These are phyloP conservation scores for Lysiphlebus fabarum DNA, from an alignment of 1,140 invertebrate genomes.

Conservation along the genomic window DNA sequence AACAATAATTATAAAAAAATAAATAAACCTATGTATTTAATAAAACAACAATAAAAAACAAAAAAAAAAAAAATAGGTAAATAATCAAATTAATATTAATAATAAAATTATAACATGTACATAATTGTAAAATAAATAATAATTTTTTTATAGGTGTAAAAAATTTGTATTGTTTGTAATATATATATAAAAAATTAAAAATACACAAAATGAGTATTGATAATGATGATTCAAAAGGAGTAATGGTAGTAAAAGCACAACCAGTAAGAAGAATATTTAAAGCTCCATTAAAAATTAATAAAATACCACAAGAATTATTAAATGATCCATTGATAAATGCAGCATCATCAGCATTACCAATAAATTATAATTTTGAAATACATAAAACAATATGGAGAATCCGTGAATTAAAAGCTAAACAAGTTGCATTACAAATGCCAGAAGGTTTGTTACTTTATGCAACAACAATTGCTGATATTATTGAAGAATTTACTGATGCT, in stretches of 20 bases:
- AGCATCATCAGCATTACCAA: conserved; percentile 74
- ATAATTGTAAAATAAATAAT: background rate
- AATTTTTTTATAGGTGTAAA: too few relatives aligned
- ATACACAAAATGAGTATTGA: conserved; percentile 31
- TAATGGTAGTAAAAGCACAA: conserved; percentile 73
- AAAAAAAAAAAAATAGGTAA: too few relatives aligned
- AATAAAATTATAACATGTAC: too few relatives aligned
- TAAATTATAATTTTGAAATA: conserved; percentile 99
- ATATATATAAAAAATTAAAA: background rate
- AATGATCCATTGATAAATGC: conserved; percentile 74
- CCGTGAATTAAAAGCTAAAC: conserved; percentile 72
- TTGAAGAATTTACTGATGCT: conserved; percentile 87
- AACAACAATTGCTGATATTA: conserved; percentile 90
- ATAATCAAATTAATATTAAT: too few relatives aligned
- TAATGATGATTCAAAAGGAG: conserved; percentile 31
- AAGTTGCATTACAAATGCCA: conserved; percentile 94
- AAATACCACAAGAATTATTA: conserved; percentile 80
- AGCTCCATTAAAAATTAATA: conserved; percentile 67
- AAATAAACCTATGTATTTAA: too few relatives aligned
- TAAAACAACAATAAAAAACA: too few relatives aligned
- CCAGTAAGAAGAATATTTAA: conserved; percentile 74
- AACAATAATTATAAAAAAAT: too few relatives aligned
- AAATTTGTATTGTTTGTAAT: too few relatives aligned
- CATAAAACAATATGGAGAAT: conserved; percentile 98
- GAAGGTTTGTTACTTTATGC: conserved; percentile 92